Percentiles rank a stretch among this genome's conserved stretches.
These are phyloP conservation scores for Diachasma alloeum DNA, from an alignment of 1,140 invertebrate species.

Conservation along the genomic window DNA sequence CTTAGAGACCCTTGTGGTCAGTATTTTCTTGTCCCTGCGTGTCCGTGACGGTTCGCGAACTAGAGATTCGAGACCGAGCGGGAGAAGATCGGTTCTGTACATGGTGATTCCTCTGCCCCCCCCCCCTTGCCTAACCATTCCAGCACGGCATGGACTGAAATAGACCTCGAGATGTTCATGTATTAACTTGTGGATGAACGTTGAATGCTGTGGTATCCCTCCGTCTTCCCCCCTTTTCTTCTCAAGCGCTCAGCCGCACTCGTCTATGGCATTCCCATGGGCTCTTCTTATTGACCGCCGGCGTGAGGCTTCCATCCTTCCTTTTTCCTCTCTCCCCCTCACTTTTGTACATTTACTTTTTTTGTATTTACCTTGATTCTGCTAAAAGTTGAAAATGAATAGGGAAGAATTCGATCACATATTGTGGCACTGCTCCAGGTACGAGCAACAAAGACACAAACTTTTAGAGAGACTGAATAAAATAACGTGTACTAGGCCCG, in stretches of 20 bases:
- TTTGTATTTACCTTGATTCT: constrained; percentile 15
- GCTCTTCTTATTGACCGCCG: not conserved
- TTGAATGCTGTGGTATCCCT: constrained; percentile 33
- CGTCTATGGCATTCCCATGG: not conserved
- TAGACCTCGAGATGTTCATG: not conserved
- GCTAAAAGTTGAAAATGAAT: constrained; percentile 10
- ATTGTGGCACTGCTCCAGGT: no score
- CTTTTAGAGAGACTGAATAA: no score
- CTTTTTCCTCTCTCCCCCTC: not conserved
- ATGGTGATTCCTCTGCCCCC: constrained; percentile 46
- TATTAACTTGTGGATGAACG: not conserved
- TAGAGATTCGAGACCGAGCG: constrained; percentile 20
- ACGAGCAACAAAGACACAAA: no score
- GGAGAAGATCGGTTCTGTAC: constrained; percentile 33
- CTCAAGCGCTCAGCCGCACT: not conserved
- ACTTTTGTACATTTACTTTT: constrained; percentile 1
- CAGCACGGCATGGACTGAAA: constrained; percentile 13
- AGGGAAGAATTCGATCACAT: no score
- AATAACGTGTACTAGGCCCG: no score
- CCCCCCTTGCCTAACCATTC: not conserved
- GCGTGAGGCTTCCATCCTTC: not conserved
- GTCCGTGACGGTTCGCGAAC: constrained; percentile 20
- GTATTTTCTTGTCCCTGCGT: not conserved
- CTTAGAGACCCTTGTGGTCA: not conserved
- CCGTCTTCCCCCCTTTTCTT: constrained; percentile 14